phyloP scores from a whole-genome alignment of 2,113 vertebrate species.

The Macquaria ambigua region DNA sequence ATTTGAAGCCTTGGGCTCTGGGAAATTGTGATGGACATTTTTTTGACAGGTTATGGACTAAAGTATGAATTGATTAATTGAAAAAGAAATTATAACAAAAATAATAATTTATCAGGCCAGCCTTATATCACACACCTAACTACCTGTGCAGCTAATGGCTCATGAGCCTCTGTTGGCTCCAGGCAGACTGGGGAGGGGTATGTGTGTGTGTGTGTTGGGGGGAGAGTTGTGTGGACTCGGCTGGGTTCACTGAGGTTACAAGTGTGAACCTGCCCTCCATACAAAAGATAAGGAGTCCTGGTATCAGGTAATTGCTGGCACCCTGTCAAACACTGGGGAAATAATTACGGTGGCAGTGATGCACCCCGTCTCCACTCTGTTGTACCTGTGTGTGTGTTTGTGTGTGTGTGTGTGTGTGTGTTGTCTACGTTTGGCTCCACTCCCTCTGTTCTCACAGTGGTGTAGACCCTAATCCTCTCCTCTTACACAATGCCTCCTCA shows the following conservation, averaged over 20 bases:
- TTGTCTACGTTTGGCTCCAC: slow-evolving; percentile 17
- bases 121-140: slow-evolving; percentile 26
- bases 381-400: neutral
- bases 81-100: neutral
- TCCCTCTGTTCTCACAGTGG: slow-evolving; percentile 51
- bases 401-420: slow-evolving; percentile 2
- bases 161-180: slow-evolving; percentile 42
- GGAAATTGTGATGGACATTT: neutral
- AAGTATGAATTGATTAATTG: neutral
- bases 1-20: neutral
- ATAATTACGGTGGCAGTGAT: slow-evolving; percentile 76
- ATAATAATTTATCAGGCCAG: neutral
- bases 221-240: slow-evolving; percentile 17
- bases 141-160: slow-evolving; percentile 31
- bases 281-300: slow-evolving; percentile 72
- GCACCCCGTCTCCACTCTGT: slow-evolving; percentile 33
- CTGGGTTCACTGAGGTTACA: slow-evolving; percentile 53
- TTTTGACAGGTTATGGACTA: neutral
- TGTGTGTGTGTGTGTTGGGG: slow-evolving; percentile 1
- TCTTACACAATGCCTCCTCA: slow-evolving; percentile 60
- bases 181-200: slow-evolving; percentile 32
- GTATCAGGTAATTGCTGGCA: slow-evolving; percentile 85
- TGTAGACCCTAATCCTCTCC: slow-evolving; percentile 51
- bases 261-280: slow-evolving; percentile 77
- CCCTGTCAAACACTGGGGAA: slow-evolving; percentile 74